Percentiles rank a stretch among this genome's conserved stretches.
phyloP scores from a whole-genome alignment of 2,113 vertebrate genomes.

The Athene cunicularia region DNA sequence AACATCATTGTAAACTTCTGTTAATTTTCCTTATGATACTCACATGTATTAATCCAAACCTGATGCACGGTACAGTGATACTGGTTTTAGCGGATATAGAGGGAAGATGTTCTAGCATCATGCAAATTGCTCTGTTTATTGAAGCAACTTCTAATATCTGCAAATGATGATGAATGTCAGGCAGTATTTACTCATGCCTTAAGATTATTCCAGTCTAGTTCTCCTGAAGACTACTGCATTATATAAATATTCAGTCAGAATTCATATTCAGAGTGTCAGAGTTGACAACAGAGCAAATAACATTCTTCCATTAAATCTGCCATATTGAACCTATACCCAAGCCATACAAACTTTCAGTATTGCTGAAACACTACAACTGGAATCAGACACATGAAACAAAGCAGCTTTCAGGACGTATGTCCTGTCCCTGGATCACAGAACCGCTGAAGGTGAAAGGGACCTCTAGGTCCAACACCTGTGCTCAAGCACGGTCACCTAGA shows the following conservation, averaged over 20 bases:
- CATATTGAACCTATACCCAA: background rate
- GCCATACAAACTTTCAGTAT: background rate
- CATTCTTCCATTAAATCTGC: background rate
- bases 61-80: accelerated
- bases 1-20: background rate
- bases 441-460: background rate
- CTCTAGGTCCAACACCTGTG: background rate
- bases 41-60: background rate
- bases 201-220: background rate
- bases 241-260: background rate
- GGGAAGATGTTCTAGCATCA: background rate
- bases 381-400: background rate
- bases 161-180: background rate
- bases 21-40: background rate
- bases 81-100: background rate
- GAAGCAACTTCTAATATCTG: background rate
- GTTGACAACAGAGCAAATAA: background rate
- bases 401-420: background rate
- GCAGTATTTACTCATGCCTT: background rate
- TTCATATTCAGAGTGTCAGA: background rate
- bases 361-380: background rate
- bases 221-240: background rate
- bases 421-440: background rate
- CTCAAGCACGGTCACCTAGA: background rate
- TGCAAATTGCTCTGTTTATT: background rate